Percentiles rank a stretch among this genome's conserved stretches.
phyloP scores from a whole-genome alignment of 2,797 vertebrate species.

The Parauchenoglanis punctatus region DNA sequence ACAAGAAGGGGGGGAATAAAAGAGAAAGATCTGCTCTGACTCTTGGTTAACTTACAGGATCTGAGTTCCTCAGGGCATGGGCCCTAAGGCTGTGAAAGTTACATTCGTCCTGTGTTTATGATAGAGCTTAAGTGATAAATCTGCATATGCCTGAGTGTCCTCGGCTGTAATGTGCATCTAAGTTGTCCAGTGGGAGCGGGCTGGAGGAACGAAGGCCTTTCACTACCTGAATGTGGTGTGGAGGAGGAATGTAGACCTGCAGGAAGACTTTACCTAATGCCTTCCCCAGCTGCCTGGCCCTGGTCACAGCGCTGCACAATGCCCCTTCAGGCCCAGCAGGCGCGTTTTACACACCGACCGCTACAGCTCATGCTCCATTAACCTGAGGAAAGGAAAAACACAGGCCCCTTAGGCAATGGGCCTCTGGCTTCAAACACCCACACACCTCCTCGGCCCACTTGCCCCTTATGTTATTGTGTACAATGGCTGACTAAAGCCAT shows the following conservation, averaged over 20 bases:
- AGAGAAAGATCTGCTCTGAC: slow-evolving; percentile 1
- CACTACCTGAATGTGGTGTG: slow-evolving; percentile 41
- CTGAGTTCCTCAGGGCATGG: slow-evolving; percentile 7
- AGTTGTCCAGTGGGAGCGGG: background rate
- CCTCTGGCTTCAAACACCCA: slow-evolving; percentile 55
- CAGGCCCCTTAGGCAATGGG: slow-evolving; percentile 65
- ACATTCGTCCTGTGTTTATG: slow-evolving; percentile 20
- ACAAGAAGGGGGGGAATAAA: slow-evolving; percentile 24
- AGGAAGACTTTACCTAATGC: slow-evolving; percentile 68
- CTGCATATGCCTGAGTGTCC: slow-evolving; percentile 7
- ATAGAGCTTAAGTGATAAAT: slow-evolving; percentile 36
- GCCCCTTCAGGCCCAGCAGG: slow-evolving; percentile 66
- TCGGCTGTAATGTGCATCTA: slow-evolving; percentile 10
- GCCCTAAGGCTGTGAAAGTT: slow-evolving; percentile 14
- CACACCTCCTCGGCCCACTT: slow-evolving; percentile 2
- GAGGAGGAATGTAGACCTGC: slow-evolving; percentile 66
- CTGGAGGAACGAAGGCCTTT: slow-evolving; percentile 36
- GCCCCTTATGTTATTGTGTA: slow-evolving; percentile 31
- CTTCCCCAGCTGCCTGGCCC: slow-evolving; percentile 71
- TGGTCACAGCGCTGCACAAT: slow-evolving; percentile 39
- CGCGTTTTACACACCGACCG: slow-evolving; percentile 41
- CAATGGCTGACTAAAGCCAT: slow-evolving; percentile 32
- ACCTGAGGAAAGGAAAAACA: slow-evolving; percentile 60
- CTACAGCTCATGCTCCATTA: slow-evolving; percentile 67
- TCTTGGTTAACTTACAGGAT: slow-evolving; percentile 19